Percentiles rank a stretch among this genome's conserved stretches.
Evolutionary conservation across 2,888 invertebrate genomes (phyloP).

Genomic region (Hyles lineata): DNA sequence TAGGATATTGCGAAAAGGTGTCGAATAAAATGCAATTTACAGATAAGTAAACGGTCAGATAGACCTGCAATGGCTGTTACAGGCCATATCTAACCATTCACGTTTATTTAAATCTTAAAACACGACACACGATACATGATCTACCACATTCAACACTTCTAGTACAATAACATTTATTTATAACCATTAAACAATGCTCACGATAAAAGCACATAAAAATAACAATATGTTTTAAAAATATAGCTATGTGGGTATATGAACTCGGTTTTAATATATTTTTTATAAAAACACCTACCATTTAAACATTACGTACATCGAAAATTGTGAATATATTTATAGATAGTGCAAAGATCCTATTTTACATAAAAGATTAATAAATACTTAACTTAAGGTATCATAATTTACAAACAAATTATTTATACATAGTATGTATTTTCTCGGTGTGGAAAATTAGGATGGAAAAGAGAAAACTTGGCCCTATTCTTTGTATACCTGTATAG

Average conservation of each 20-base stretch:
- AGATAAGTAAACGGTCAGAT: slow-evolving; percentile 69
- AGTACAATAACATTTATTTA: slow-evolving; percentile 44
- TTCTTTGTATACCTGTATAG: too few species aligned
- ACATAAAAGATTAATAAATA: neutral
- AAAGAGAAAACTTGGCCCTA: too few species aligned
- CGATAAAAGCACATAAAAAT: slow-evolving; percentile 41
- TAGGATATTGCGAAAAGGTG: too few species aligned
- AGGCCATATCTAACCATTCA: slow-evolving; percentile 69
- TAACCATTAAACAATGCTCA: slow-evolving; percentile 41
- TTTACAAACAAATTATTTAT: too few species aligned
- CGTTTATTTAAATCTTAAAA: slow-evolving; percentile 55
- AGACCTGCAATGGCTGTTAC: slow-evolving; percentile 79
- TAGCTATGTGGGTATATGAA: slow-evolving; percentile 77
- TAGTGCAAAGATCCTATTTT: neutral
- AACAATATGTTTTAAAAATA: slow-evolving; percentile 39
- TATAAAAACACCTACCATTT: slow-evolving; percentile 65
- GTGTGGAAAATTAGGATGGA: too few species aligned
- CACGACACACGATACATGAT: slow-evolving; percentile 47
- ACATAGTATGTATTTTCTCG: too few species aligned
- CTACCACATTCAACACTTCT: slow-evolving; percentile 41
- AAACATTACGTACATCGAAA: neutral
- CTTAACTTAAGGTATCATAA: too few species aligned
- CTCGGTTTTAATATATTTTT: slow-evolving; percentile 63
- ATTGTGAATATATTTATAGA: neutral
- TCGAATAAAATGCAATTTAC: slow-evolving; percentile 53